Evolutionary conservation across 2,888 invertebrate species (phyloP).

Genomic region (Cataglyphis rosenhaueri): DNA sequence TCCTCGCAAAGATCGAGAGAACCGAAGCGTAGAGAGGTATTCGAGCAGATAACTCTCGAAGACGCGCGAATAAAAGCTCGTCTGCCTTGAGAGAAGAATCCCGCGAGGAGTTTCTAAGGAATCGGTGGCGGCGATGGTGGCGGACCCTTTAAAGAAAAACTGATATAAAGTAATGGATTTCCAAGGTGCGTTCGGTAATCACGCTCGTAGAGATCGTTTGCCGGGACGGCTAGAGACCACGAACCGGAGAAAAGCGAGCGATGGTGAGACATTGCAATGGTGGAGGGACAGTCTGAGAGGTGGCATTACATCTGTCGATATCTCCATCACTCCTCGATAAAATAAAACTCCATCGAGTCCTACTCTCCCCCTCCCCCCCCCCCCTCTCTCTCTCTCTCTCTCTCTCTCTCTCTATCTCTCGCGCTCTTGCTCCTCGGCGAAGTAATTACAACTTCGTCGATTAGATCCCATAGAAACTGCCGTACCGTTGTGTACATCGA

Average conservation of each 20-base stretch:
- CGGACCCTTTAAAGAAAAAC: conserved; percentile 72
- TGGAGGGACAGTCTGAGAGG: conserved; percentile 71
- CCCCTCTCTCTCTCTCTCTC: neutral
- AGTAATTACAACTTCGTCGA: conserved; percentile 82
- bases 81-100: conserved; percentile 56
- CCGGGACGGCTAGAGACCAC: conserved; percentile 28
- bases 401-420: neutral
- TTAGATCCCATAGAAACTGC: conserved; percentile 76
- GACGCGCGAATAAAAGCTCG: conserved; percentile 59
- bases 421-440: conserved; percentile 58
- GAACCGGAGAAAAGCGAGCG: conserved; percentile 26
- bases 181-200: conserved; percentile 76
- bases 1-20: conserved; percentile 54
- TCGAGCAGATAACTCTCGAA: conserved; percentile 61
- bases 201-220: conserved; percentile 66
- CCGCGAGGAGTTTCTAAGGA: conserved; percentile 60
- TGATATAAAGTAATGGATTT: conserved; percentile 77
- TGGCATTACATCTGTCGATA: conserved; percentile 81
- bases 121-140: conserved; percentile 43
- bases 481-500: conserved; percentile 63
- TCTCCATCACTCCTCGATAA: conserved; percentile 80
- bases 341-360: conserved; percentile 74
- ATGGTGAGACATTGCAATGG: conserved; percentile 48
- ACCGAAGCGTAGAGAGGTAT: conserved; percentile 52
- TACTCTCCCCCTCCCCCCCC: neutral